These are phyloP conservation scores for Beroe forskalii DNA, from an alignment of 37 sponge, comb jelly and placozoan genomes.

Conservation along the genomic window DNA sequence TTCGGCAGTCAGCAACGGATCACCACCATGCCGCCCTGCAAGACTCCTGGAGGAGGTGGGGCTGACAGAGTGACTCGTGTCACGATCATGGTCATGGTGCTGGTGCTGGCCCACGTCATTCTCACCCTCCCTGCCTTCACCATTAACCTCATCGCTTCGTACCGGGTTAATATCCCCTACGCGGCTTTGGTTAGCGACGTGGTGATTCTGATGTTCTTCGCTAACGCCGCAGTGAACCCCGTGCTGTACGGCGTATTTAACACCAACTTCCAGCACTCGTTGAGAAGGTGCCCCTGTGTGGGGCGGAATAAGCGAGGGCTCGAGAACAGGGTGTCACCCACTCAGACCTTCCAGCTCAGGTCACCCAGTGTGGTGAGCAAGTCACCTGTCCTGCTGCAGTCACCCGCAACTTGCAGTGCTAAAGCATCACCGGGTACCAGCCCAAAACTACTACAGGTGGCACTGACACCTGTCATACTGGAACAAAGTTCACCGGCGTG, in stretches of 20 bases:
- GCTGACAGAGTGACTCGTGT: not conserved
- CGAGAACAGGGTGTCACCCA: too few relatives aligned
- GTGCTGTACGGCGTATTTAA: not conserved
- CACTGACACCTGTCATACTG: too few relatives aligned
- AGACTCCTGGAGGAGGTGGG: not conserved
- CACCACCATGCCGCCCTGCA: too few relatives aligned
- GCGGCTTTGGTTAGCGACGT: not conserved
- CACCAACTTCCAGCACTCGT: slow-evolving; percentile 1
- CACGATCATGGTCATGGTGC: not conserved
- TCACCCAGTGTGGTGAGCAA: too few relatives aligned
- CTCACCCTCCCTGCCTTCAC: slow-evolving; percentile 26
- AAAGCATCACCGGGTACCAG: too few relatives aligned
- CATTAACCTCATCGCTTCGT: slow-evolving; percentile 14
- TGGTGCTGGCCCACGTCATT: not conserved
- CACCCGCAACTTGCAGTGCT: too few relatives aligned
- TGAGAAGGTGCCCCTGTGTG: not conserved
- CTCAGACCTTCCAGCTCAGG: too few relatives aligned
- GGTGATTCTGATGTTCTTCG: slow-evolving; percentile 13
- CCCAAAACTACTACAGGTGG: too few relatives aligned
- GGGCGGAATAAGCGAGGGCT: too few relatives aligned
- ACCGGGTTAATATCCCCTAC: not conserved
- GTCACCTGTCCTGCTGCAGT: too few relatives aligned
- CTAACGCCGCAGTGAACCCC: slow-evolving; percentile 18
- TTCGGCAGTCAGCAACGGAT: not conserved
- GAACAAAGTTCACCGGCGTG: too few relatives aligned